Percentiles rank a stretch among this genome's conserved stretches.
phyloP scores from a whole-genome alignment of 2,888 invertebrate species.

The Sphaerophoria taeniata region DNA sequence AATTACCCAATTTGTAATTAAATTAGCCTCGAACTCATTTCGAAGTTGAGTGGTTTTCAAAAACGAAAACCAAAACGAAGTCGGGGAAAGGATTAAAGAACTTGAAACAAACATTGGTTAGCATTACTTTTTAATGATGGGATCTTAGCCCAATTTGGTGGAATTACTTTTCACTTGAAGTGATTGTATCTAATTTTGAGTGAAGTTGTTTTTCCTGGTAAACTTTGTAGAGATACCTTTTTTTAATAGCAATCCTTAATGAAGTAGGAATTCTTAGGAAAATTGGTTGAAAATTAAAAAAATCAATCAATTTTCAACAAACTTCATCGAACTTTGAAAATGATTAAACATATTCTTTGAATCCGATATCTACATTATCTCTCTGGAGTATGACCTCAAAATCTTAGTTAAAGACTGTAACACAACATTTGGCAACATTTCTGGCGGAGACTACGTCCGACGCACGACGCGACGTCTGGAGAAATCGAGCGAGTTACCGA shows the following conservation, averaged over 20 bases:
- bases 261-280: too few relatives aligned
- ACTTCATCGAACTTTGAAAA: too few relatives aligned
- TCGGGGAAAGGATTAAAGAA: not conserved
- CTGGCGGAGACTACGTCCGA: too few relatives aligned
- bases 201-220: not conserved
- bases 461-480: too few relatives aligned
- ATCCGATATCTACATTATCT: too few relatives aligned
- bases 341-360: too few relatives aligned
- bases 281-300: too few relatives aligned
- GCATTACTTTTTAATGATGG: slow-evolving; percentile 23
- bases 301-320: too few relatives aligned
- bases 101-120: slow-evolving; percentile 17
- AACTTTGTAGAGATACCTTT: not conserved
- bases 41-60: slow-evolving; percentile 39
- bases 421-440: too few relatives aligned
- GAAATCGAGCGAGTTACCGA: too few relatives aligned
- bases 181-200: slow-evolving; percentile 19
- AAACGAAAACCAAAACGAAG: not conserved
- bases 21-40: slow-evolving; percentile 51
- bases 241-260: not conserved
- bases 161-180: slow-evolving; percentile 1
- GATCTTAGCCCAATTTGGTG: not conserved
- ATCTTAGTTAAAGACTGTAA: too few relatives aligned
- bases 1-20: slow-evolving; percentile 57
- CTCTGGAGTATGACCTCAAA: too few relatives aligned